phyloP scores from a whole-genome alignment of 2,888 invertebrate genomes.

The Herminia tarsipennalis region DNA sequence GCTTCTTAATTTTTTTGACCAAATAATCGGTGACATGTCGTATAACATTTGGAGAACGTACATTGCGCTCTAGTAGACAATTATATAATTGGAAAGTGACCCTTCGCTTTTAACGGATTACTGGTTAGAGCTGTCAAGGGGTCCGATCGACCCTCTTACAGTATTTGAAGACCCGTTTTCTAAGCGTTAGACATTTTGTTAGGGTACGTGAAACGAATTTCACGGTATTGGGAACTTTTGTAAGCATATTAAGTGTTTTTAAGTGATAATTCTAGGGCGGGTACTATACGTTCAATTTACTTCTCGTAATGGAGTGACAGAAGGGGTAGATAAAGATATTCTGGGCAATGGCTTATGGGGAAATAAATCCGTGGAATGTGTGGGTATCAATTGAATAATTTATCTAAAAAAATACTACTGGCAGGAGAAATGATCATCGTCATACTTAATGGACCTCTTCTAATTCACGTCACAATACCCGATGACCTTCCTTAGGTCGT shows the following conservation, averaged over 20 bases:
- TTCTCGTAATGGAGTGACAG: slow-evolving; percentile 21
- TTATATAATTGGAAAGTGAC: slow-evolving; percentile 65
- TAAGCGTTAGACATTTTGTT: slow-evolving; percentile 62
- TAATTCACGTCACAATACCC: no score
- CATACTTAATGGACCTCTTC: no score
- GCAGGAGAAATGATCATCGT: no score
- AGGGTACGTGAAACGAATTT: slow-evolving; percentile 70
- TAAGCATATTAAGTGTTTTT: slow-evolving; percentile 59
- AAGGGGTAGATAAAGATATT: no score
- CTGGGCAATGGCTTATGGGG: no score
- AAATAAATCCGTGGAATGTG: no score
- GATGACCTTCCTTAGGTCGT: no score
- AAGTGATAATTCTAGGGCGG: slow-evolving; percentile 47
- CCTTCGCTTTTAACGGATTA: slow-evolving; percentile 76
- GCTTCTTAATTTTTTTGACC: background rate
- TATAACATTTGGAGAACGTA: slow-evolving; percentile 53
- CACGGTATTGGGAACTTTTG: slow-evolving; percentile 61
- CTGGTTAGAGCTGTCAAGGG: slow-evolving; percentile 75
- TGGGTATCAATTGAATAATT: no score
- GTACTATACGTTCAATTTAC: slow-evolving; percentile 32
- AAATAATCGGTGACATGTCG: slow-evolving; percentile 30
- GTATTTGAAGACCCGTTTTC: slow-evolving; percentile 44
- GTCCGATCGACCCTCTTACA: slow-evolving; percentile 52
- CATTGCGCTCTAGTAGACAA: slow-evolving; percentile 62
- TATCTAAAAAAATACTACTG: no score